phyloP scores from a whole-genome alignment of 2,797 vertebrate genomes.

The Mormyrus proboscirostris region DNA sequence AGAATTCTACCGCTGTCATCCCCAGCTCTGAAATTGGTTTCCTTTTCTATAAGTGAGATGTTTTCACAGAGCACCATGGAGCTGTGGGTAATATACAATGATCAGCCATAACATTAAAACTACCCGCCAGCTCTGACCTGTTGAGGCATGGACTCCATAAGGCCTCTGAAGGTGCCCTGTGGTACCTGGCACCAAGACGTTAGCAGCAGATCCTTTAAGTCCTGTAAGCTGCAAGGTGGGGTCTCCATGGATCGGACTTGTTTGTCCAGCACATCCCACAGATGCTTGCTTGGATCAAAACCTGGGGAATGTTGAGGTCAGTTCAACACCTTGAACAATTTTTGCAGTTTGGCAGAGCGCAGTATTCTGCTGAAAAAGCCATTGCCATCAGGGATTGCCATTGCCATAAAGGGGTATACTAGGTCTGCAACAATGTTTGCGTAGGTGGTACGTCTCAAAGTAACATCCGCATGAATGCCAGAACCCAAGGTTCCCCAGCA shows the following conservation, averaged over 20 bases:
- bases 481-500: neutral
- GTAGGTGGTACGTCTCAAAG: neutral
- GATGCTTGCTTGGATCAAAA: neutral
- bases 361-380: neutral
- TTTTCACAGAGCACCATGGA: neutral
- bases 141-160: neutral
- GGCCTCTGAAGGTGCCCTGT: neutral
- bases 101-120: neutral
- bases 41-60: neutral
- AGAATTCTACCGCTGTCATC: neutral
- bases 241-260: neutral
- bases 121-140: neutral
- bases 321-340: neutral
- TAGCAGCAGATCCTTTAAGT: neutral
- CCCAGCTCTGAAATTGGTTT: neutral
- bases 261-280: neutral
- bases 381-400: neutral
- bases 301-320: neutral
- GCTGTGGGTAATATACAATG: neutral
- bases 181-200: neutral
- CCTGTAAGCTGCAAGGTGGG: neutral
- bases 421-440: neutral
- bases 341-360: neutral
- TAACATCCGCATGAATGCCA: neutral
- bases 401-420: neutral